phyloP scores from a whole-genome alignment of 2,113 vertebrate genomes.

The Nymphicus hollandicus region DNA sequence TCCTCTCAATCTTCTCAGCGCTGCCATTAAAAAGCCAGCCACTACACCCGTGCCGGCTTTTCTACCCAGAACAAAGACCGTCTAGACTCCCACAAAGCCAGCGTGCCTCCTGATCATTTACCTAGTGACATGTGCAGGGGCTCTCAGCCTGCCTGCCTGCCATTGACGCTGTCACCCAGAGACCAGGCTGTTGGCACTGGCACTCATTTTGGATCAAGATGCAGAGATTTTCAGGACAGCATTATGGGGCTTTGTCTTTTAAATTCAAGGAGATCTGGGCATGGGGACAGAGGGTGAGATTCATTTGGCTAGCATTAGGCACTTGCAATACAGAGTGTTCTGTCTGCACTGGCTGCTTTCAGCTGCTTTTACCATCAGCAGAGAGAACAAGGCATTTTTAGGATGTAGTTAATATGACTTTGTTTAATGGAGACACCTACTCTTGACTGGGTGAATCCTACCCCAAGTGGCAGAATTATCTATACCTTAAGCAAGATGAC shows the following conservation, averaged over 20 bases:
- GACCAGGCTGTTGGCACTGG: accelerated
- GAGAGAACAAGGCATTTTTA: neutral
- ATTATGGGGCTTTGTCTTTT: neutral
- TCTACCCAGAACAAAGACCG: conserved; percentile 34
- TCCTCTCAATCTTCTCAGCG: conserved; percentile 53
- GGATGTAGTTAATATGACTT: neutral
- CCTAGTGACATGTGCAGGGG: neutral
- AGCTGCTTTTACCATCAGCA: neutral
- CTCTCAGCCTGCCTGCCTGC: neutral
- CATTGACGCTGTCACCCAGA: accelerated
- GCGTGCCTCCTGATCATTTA: neutral
- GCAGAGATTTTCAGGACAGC: neutral
- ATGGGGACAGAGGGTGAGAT: neutral
- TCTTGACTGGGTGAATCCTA: neutral
- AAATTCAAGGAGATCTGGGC: neutral
- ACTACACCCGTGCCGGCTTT: neutral
- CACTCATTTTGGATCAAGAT: neutral
- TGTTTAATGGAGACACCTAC: neutral
- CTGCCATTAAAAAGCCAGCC: conserved; percentile 8
- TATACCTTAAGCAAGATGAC: neutral
- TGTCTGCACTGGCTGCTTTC: neutral
- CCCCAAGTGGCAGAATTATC: neutral
- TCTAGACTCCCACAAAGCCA: conserved; percentile 10
- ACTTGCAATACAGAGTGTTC: neutral
- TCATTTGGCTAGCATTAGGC: neutral